Evolutionary conservation across 2,888 invertebrate species (phyloP), one percentile per base, ranked within the genome.

Genomic region (Erebia ligea): DNA sequence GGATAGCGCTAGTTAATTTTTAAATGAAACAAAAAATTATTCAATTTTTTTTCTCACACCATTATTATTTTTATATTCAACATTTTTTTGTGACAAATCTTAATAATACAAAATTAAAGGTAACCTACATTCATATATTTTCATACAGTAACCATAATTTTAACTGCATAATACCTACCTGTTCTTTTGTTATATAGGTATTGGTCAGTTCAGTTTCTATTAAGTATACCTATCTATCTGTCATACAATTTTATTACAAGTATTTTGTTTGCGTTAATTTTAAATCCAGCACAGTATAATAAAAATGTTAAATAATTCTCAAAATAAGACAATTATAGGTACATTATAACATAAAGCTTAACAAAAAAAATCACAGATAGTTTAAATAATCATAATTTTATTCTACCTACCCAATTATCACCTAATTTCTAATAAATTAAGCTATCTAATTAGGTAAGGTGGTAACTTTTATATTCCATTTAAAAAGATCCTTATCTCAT

Each of bases 331-430:
- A 10, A 17, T 19, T 54, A 10, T 17, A 54, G 8, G n/a, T n/a
- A n/a, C n/a, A 52, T 17, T 57, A n/a, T 19, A 10, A 17, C 17
- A 59, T 42, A 13, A n/a, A 58, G 25, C 57, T 61, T 45, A 42
- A 42, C 19, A 61, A 59, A 42, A 59, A 59, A 59, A 61, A 61
- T 61, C 61, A 61, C 61, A 61, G 61, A 19, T 61, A 59, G 45
- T 62, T 61, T n/a, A n/a, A n/a, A 62, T 13, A n/a, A 42, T 61
- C 19, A 17, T 61, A 19, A 54, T 19, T 19, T 19, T 19, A 54
- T 54, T 19, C 19, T 54, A 54, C 54, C n/a, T 50, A 50, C 63
- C 63, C 48, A 50, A 54, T 17, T 19, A 54, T 54, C 19, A 54
- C 17, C 54, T 54, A 54, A 17, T 19, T 19, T 54, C 10, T 8